A percentile compares a stretch with the other conserved stretches of the same genome.
Conservation (phyloP, 2,888 invertebrate species). For the Melanostoma scalare region DNA sequence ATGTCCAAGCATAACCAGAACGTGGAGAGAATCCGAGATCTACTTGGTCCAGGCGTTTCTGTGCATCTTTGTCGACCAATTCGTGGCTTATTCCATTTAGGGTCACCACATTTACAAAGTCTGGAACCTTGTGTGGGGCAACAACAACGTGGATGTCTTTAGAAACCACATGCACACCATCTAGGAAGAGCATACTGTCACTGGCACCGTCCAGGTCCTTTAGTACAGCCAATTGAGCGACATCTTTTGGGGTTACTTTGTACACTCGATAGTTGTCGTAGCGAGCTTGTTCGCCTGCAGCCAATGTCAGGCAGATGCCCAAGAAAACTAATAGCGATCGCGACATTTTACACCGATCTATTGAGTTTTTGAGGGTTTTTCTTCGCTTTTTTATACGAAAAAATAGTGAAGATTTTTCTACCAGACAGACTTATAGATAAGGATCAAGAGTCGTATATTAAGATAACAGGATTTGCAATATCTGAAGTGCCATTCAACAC, state of each 20-base stretch:
- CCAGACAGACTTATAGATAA: background rate
- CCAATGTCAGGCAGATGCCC: constrained; percentile 42
- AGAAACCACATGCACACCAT: constrained; percentile 76
- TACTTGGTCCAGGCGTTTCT: constrained; percentile 75
- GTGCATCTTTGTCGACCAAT: constrained; percentile 81
- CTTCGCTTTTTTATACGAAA: too few species aligned
- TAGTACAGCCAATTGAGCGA: constrained; percentile 82
- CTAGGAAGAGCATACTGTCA: constrained; percentile 81
- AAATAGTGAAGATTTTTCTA: background rate
- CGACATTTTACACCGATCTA: constrained; percentile 39
- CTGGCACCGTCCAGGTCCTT: constrained; percentile 79
- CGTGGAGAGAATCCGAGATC: constrained; percentile 9
- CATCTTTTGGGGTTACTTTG: constrained; percentile 83
- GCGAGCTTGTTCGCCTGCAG: constrained; percentile 62
- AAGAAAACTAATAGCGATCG: constrained; percentile 37
- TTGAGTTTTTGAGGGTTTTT: background rate
- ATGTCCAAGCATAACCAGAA: constrained; percentile 76
- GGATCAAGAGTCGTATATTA: background rate
- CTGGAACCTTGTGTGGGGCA: constrained; percentile 69
- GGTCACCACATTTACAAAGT: constrained; percentile 63
- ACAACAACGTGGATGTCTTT: constrained; percentile 81
- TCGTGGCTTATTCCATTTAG: constrained; percentile 81
- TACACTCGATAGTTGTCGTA: constrained; percentile 85
- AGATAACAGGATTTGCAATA: background rate
- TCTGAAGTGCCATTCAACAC: background rate